These are phyloP conservation scores for Ligdia adustata DNA, from an alignment of 2,888 invertebrate genomes.

Conservation along the genomic window DNA sequence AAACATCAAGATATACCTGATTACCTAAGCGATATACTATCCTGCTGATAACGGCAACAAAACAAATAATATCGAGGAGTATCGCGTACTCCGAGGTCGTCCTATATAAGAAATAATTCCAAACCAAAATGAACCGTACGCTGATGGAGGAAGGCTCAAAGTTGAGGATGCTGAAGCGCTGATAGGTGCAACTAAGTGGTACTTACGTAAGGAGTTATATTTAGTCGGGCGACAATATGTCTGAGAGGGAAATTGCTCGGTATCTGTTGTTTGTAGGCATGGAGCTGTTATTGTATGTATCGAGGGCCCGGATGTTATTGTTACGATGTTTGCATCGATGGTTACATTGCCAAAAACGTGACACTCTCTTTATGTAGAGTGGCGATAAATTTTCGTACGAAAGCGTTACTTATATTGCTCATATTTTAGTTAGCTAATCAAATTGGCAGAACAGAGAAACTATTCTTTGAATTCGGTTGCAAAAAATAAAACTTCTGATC, in stretches of 20 bases:
- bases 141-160: constrained; percentile 5
- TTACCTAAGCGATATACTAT: constrained; percentile 31
- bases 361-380: neutral
- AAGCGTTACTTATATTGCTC: neutral
- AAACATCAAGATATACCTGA: constrained; percentile 27
- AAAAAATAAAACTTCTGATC: too few relatives aligned
- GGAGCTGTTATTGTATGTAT: constrained; percentile 11
- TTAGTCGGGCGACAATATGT: constrained; percentile 51
- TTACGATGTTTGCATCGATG: too few relatives aligned
- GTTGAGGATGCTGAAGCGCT: neutral
- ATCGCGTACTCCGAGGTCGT: constrained; percentile 19
- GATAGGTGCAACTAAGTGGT: constrained; percentile 35
- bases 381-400: neutral
- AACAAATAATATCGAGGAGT: constrained; percentile 33
- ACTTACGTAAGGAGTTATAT: constrained; percentile 46
- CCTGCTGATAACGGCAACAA: constrained; percentile 26
- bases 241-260: constrained; percentile 33
- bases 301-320: neutral
- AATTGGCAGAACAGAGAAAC: too few relatives aligned
- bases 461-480: too few relatives aligned
- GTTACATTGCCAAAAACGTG: neutral
- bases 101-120: constrained; percentile 10
- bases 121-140: constrained; percentile 10
- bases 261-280: constrained; percentile 16
- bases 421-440: neutral